Conservation (phyloP, 2,888 invertebrate genomes). For the Brachypalpus laphriformis region DNA sequence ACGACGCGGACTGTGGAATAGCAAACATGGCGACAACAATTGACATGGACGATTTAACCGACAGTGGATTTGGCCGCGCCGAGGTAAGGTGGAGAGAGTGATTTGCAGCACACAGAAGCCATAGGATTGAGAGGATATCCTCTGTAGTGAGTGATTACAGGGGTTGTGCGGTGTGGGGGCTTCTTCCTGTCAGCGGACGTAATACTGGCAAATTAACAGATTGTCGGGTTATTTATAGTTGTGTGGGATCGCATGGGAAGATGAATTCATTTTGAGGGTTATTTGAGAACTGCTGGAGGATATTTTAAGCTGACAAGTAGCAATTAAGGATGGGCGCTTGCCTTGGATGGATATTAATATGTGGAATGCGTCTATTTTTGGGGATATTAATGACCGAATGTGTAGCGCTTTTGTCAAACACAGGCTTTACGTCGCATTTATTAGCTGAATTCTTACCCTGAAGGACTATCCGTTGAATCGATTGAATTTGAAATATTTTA, state of each 20-base stretch:
- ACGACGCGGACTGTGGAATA: constrained; percentile 61
- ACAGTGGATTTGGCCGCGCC: constrained; percentile 73
- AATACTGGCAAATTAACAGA: constrained; percentile 52
- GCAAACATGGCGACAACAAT: constrained; percentile 74
- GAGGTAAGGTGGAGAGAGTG: constrained; percentile 77
- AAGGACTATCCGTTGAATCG: neutral
- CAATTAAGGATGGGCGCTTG: constrained; percentile 19
- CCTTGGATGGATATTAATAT: neutral
- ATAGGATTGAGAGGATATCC: constrained; percentile 48
- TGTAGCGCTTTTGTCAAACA: constrained; percentile 11
- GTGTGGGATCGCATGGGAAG: neutral
- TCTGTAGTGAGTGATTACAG: constrained; percentile 15
- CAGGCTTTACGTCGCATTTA: neutral
- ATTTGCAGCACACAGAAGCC: constrained; percentile 59
- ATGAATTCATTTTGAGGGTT: constrained; percentile 2
- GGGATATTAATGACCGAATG: constrained; percentile 10
- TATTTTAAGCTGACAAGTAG: constrained; percentile 19
- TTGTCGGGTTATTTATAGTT: constrained; percentile 40
- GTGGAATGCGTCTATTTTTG: constrained; percentile 28
- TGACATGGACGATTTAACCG: constrained; percentile 74
- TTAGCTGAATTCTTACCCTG: neutral
- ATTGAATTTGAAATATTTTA: neutral
- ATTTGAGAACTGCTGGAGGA: neutral
- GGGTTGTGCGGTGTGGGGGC: neutral
- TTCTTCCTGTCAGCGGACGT: constrained; percentile 29